Evolutionary conservation across 2,797 vertebrate species (phyloP).

Genomic region (Halcyon chelicuti): DNA sequence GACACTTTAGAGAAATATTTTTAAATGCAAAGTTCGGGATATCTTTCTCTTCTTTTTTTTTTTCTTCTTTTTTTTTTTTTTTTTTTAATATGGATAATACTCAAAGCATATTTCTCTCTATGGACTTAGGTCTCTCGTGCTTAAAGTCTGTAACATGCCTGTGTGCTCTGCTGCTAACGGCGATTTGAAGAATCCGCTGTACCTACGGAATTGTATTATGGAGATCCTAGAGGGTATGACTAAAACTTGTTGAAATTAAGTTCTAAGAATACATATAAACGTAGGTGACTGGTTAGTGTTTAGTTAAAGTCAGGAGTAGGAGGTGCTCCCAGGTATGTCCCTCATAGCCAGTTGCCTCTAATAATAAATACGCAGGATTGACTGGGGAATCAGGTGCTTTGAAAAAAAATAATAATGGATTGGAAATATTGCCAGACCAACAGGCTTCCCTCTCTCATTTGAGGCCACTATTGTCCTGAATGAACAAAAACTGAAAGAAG

Average conservation of each 20-base stretch:
- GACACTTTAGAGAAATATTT: constrained; percentile 44
- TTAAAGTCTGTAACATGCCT: constrained; percentile 51
- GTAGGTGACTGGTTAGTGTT: constrained; percentile 1
- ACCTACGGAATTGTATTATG: constrained; percentile 60
- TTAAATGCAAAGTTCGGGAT: constrained; percentile 60
- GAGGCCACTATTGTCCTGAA: background rate
- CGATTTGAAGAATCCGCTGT: constrained; percentile 60
- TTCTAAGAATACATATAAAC: constrained; percentile 44
- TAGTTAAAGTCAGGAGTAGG: background rate
- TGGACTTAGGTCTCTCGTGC: constrained; percentile 67
- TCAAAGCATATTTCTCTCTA: constrained; percentile 65
- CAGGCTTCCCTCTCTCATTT: background rate
- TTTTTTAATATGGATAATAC: constrained; percentile 50
- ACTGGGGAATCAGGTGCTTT: background rate
- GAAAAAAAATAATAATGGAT: background rate
- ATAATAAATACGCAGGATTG: background rate
- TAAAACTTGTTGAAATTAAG: constrained; percentile 65
- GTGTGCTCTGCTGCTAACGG: constrained; percentile 59
- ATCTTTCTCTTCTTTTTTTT: too few species aligned
- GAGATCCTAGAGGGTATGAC: constrained; percentile 61
- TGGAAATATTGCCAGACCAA: background rate
- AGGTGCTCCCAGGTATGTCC: background rate
- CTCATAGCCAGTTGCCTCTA: background rate
- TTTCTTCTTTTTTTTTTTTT: too few species aligned
- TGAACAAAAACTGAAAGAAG: background rate